Base-by-base conservation (phyloP, 2,888 invertebrate species). In the Pseudoips prasinana region DNA sequence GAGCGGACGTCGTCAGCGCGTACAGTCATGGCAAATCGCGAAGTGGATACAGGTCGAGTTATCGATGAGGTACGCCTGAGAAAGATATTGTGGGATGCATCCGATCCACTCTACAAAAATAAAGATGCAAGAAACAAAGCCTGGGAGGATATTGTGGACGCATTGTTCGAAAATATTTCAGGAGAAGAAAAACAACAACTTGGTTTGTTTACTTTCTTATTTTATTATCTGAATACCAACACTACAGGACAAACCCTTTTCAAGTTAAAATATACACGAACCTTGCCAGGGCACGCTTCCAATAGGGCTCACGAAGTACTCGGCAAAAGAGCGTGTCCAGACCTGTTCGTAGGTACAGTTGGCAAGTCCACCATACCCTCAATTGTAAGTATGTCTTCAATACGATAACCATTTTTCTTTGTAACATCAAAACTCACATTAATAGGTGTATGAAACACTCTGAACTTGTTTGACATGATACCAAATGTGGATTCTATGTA, bases 401-500 rank as follows among this genome's bases (percentile, higher is more conserved):
- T n/a, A n/a, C n/a, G n/a, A n/a, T n/a, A n/a, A n/a, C n/a, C n/a
- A n/a, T n/a, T n/a, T n/a, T n/a, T n/a, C n/a, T n/a, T n/a, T n/a
- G n/a, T 17, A 27, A 30, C 25, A 57, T 50, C 41, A 50, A n/a
- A n/a, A n/a, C n/a, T n/a, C n/a, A n/a, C n/a, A n/a, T n/a, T n/a
- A n/a, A n/a, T n/a, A n/a, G n/a, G 50, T 31, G 42, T 48, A 47
- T 55, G 58, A 46, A 55, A 62, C 33, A 51, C 46, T 59, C 54
- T 47, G 44, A 57, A 62, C 26, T 61, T 63, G 46, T 62, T 62
- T 33, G 55, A 49, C 56, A 64, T 51, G 22, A 40, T 40, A 29
- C 39, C 39, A 35, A 39, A 40, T 24, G 33, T 40, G 19, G 43
- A 53, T 46, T 56, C 50, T 46, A 53, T 49, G 34, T 45, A 51